These are phyloP conservation scores for western clawed frog (Xenopus tropicalis) DNA, from an alignment of 2,113 vertebrate species.

Conservation along the genomic window DNA sequence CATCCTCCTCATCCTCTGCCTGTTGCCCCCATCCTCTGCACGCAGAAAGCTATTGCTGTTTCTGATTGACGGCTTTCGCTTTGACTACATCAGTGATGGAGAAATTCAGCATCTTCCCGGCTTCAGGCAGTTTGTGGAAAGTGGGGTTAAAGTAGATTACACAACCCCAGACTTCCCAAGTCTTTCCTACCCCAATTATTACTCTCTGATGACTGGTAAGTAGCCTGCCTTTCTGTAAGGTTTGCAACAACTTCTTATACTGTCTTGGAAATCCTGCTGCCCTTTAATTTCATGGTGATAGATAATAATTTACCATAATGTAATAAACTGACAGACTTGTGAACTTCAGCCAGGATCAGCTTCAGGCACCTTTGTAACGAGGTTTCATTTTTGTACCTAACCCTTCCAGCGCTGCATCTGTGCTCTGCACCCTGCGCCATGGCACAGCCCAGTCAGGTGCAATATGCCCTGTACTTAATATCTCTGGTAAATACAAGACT, in stretches of 20 bases:
- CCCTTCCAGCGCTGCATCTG: no score
- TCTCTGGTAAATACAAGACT: no score
- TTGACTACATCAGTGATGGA: constrained; percentile 79
- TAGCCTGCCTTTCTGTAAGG: neutral
- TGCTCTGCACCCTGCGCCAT: no score
- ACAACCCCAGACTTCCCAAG: constrained; percentile 91
- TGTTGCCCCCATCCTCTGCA: constrained; percentile 44
- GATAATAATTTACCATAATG: no score
- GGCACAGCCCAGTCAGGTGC: no score
- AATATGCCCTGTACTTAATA: no score
- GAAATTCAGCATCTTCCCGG: constrained; percentile 74
- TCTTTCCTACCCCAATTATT: constrained; percentile 92
- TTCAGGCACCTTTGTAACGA: no score
- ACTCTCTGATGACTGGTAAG: constrained; percentile 92
- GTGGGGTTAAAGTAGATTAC: constrained; percentile 89
- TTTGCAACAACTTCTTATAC: neutral
- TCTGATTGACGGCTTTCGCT: constrained; percentile 88
- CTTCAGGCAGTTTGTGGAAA: constrained; percentile 72
- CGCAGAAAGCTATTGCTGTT: constrained; percentile 76
- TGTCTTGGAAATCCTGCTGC: no score
- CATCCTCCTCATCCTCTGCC: constrained; percentile 41
- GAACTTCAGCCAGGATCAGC: no score
- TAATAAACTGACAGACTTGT: no score
- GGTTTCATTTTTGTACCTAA: no score
- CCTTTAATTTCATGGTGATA: no score